Base-by-base conservation (phyloP, 2,888 invertebrate genomes). In the Teleiodes luculella region DNA sequence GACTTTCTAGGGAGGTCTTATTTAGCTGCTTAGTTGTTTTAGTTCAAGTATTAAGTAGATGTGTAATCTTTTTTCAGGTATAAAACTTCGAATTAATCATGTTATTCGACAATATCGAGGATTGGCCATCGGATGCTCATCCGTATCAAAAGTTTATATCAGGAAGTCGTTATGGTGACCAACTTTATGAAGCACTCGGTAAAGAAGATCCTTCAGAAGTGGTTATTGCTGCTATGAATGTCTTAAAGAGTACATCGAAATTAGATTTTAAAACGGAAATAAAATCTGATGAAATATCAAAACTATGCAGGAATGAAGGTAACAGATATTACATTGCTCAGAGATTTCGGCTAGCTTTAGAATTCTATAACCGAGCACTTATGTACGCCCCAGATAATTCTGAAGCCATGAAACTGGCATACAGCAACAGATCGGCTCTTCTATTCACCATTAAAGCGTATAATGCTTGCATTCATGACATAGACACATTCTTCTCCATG, bases 371-470 rank as follows among this genome's bases (percentile, higher is more conserved):
- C 43, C 56, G 46, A 28, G 64, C 65, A 6, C 36, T 65, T 20
- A 37, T 59, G 13, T 57, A 33, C 43, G 65, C 65, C 6, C 62
- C 64, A 2, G 47, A 46, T n/a, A 55, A 54, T 6, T 64, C 65
- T 3, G 37, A 50, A n/a, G 58, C 59, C 14, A 28, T 64, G 45
- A 53, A 55, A 11, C 46, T 60, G 18, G 65, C 61, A 3, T 64
- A 58, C 16, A 53, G 64, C 18, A 64, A 64, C 49, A 49, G 64
- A 33, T 63, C 65, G 0, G 65, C 64, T 2, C 48, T 64, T 3
- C 28, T 63, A 0, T 54, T 57, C 18, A 41, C 55, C 8, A 37
- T 59, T 1, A 37, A 56, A 8, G 30, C 49, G 30, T 60, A 35
- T 37, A n/a, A 41, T 6, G 64, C 59, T 10, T 57, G 59, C 43